Evolutionary conservation across 1,140 invertebrate genomes (phyloP).

Genomic region (Uloborus diversus): DNA sequence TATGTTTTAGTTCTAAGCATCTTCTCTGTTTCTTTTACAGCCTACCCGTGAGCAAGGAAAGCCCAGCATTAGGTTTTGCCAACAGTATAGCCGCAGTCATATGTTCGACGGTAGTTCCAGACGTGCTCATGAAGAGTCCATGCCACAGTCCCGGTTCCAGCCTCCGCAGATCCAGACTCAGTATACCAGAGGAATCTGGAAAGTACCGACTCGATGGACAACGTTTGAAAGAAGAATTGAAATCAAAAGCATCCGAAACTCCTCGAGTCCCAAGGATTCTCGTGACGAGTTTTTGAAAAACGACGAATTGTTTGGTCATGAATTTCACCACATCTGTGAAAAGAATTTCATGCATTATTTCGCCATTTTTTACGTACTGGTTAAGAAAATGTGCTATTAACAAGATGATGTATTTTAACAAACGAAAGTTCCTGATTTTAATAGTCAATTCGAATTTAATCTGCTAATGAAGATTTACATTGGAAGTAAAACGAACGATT

Average conservation of each 20-base stretch:
- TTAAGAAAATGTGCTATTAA: no score
- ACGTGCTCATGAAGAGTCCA: constrained; percentile 37
- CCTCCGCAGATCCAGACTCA: constrained; percentile 31
- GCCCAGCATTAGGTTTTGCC: constrained; percentile 44
- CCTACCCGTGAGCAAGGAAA: constrained; percentile 45
- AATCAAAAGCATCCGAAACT: not conserved
- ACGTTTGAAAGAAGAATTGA: not conserved
- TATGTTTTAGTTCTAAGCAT: no score
- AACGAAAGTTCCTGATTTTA: no score
- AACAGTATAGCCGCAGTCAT: constrained; percentile 45
- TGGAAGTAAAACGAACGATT: no score
- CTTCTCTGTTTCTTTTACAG: constrained; percentile 8
- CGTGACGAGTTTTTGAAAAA: constrained; percentile 41
- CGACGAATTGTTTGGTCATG: no score
- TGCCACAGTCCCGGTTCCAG: constrained; percentile 37
- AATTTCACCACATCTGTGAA: no score
- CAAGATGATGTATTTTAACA: no score
- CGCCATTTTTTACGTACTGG: no score
- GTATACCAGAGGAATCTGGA: constrained; percentile 20
- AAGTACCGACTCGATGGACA: constrained; percentile 6
- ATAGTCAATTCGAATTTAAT: no score
- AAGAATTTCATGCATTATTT: no score
- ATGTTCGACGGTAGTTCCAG: constrained; percentile 35
- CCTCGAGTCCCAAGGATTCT: constrained; percentile 37
- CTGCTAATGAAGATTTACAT: no score